Base-by-base conservation (phyloP, 2,888 invertebrate genomes). In the Lottia gigantea region DNA sequence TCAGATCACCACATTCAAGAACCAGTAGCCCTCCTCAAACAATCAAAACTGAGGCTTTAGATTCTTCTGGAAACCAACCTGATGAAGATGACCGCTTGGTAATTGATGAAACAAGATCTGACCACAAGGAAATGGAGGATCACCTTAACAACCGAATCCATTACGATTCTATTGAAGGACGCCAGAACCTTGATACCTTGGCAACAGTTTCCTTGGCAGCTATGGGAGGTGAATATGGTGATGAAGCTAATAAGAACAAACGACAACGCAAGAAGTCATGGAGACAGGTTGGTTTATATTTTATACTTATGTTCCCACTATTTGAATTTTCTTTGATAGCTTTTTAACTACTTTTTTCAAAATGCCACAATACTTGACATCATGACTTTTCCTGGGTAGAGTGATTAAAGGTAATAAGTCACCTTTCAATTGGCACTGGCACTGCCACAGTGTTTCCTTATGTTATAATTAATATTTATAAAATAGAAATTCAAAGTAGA, bases 251-350 rank as follows among this genome's bases (percentile, higher is more conserved):
- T n/a, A 72, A 75, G 62, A 67, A 70, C 40, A 85, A 85, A 73
- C 79, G 86, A 31, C 71, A 82, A 82, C 80, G 85, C 67, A 89
- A 83, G 79, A 90, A 86, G 78, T 83, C 85, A 67, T 86, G 86
- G 86, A 80, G 84, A 77, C 86, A 86, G 85, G 81, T 81, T 74
- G 16, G n/a, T 46, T 19, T 31, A 19, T 3, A 16, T 45, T 45
- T 45, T 4, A n/a, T 26, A 45, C 47, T 14, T 49, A n/a, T n/a
- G n/a, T n/a, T n/a, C n/a, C n/a, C n/a, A n/a, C n/a, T n/a, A n/a
- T n/a, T n/a, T n/a, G n/a, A n/a, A n/a, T n/a, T n/a, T n/a, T n/a
- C n/a, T n/a, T n/a, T n/a, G n/a, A n/a, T n/a, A n/a, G n/a, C n/a
- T n/a, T n/a, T n/a, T n/a, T n/a, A n/a, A n/a, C n/a, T n/a, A n/a